These are phyloP conservation scores for Plagodis pulveraria DNA, from an alignment of 2,888 invertebrate genomes.

Conservation along the genomic window DNA sequence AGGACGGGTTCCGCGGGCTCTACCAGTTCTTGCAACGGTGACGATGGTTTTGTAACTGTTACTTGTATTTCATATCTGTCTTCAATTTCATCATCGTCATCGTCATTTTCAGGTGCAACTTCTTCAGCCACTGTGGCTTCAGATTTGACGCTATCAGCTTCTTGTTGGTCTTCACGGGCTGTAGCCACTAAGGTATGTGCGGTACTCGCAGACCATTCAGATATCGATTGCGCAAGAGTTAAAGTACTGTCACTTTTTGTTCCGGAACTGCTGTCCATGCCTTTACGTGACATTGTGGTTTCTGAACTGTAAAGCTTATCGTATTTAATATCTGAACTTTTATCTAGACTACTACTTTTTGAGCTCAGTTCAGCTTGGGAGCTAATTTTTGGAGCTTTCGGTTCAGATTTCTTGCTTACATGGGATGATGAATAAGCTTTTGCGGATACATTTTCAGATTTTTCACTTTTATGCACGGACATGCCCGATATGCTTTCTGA, in stretches of 20 bases:
- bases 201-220: constrained; percentile 93
- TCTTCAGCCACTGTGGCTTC: constrained; percentile 80
- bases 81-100: constrained; percentile 43
- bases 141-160: constrained; percentile 74
- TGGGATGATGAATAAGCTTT: constrained; percentile 86
- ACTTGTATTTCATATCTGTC: constrained; percentile 54
- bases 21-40: constrained; percentile 47
- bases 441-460: constrained; percentile 81
- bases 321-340: constrained; percentile 83
- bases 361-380: constrained; percentile 82
- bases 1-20: constrained; percentile 64
- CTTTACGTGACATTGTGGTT: constrained; percentile 78
- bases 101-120: constrained; percentile 32
- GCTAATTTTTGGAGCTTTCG: constrained; percentile 67
- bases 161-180: constrained; percentile 74
- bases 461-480: constrained; percentile 86
- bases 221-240: constrained; percentile 90
- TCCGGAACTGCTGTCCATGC: constrained; percentile 87
- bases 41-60: constrained; percentile 48
- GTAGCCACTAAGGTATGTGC: constrained; percentile 90
- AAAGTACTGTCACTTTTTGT: constrained; percentile 93
- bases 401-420: constrained; percentile 80
- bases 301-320: constrained; percentile 87
- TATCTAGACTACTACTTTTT: constrained; percentile 86
- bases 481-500: constrained; percentile 87